Percentiles rank a stretch among this genome's conserved stretches.
Conservation (phyloP, 92 coral and sea anemone species). For the Epizoanthus rinbou region DNA sequence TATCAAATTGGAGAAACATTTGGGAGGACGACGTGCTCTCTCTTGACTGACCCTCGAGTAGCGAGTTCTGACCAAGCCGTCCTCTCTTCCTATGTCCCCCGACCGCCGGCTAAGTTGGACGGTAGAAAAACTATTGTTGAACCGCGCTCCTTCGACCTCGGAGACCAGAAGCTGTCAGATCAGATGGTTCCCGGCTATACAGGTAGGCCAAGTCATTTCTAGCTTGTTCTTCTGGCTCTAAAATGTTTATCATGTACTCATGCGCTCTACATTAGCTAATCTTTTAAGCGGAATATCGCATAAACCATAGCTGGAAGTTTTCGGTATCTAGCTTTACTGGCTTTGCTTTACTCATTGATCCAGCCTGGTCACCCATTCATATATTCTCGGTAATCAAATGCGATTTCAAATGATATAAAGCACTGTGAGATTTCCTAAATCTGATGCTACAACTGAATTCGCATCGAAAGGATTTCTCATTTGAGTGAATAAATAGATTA, state of each 20-base stretch:
- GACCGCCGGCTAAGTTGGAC: conserved; percentile 72
- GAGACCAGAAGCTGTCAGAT: conserved; percentile 89
- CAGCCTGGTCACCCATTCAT: no score
- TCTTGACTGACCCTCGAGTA: conserved; percentile 76
- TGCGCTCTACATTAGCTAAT: not conserved
- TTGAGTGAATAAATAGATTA: no score
- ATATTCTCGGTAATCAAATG: not conserved
- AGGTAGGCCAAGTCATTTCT: conserved; percentile 51
- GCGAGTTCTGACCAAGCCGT: conserved; percentile 90
- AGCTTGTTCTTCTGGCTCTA: not conserved
- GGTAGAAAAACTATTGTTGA: conserved; percentile 67
- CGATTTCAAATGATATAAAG: not conserved
- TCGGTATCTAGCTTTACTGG: no score
- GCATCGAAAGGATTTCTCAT: no score
- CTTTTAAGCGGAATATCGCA: conserved; percentile 28
- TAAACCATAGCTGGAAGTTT: not conserved
- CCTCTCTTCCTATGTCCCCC: conserved; percentile 76
- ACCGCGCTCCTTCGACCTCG: conserved; percentile 83
- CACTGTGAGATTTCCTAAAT: not conserved
- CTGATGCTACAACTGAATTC: not conserved
- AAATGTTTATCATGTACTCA: not conserved
- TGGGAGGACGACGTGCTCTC: conserved; percentile 86
- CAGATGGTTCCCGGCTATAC: conserved; percentile 99
- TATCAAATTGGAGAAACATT: conserved; percentile 98
- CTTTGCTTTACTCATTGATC: no score